phyloP scores from a whole-genome alignment of 1,140 invertebrate species.

The Tetragnatha versicolor region DNA sequence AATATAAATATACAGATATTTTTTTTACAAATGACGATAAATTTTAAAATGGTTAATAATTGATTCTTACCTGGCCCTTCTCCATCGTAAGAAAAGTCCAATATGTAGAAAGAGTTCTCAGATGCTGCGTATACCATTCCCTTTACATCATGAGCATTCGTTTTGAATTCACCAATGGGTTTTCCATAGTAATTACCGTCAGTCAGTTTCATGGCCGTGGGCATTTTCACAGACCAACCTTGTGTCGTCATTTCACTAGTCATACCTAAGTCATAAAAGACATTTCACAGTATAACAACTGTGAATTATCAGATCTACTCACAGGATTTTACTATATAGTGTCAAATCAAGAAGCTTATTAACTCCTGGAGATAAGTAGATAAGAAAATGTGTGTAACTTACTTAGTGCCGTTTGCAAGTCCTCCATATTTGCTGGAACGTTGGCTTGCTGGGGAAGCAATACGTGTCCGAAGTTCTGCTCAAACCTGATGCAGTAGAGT shows the following conservation, averaged over 20 bases:
- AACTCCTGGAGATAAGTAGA: not conserved
- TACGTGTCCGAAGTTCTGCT: conserved; percentile 78
- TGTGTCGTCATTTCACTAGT: conserved; percentile 4
- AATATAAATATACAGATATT: too few species aligned
- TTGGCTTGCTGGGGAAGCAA: conserved; percentile 82
- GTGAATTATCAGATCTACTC: too few species aligned
- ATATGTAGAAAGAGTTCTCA: conserved; percentile 82
- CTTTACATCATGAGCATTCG: conserved; percentile 77
- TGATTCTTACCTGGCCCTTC: conserved; percentile 80
- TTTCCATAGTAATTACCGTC: conserved; percentile 52
- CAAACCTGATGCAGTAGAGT: conserved; percentile 77
- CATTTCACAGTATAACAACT: not conserved
- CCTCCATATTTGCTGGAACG: conserved; percentile 69
- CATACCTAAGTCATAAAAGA: not conserved
- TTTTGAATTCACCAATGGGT: conserved; percentile 62
- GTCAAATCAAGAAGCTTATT: too few species aligned
- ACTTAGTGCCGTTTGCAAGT: conserved; percentile 6
- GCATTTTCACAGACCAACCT: not conserved
- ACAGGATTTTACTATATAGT: too few species aligned
- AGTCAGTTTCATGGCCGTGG: not conserved
- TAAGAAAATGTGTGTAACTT: not conserved
- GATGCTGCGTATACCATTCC: conserved; percentile 85
- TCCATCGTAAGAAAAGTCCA: conserved; percentile 86
- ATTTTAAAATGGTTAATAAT: too few species aligned
- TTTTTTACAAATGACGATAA: too few species aligned